phyloP scores from a whole-genome alignment of 2,113 vertebrate species.

The Eulemur rufifrons region DNA sequence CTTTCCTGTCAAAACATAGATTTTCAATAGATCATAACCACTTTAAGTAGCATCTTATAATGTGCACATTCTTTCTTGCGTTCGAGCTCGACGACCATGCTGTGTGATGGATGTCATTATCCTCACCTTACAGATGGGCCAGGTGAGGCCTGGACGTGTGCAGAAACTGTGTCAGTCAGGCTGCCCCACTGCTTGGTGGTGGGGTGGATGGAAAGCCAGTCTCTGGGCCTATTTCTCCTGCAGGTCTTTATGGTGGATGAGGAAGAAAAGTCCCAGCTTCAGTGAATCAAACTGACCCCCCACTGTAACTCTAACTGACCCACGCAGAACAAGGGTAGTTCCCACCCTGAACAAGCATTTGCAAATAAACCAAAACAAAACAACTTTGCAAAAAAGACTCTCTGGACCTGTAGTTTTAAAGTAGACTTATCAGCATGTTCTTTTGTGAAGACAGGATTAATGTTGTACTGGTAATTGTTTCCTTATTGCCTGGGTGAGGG shows the following conservation, averaged over 20 bases:
- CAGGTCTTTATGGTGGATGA: background rate
- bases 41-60: background rate
- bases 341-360: background rate
- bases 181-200: background rate
- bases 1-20: background rate
- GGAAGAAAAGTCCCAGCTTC: background rate
- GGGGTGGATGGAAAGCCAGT: background rate
- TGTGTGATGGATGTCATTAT: background rate
- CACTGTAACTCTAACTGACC: background rate
- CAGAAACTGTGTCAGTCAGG: too few species aligned
- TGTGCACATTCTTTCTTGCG: background rate
- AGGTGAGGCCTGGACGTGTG: background rate
- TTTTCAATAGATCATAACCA: background rate
- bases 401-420: background rate
- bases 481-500: background rate
- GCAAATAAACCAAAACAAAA: background rate
- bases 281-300: background rate
- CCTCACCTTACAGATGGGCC: background rate
- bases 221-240: background rate
- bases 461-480: background rate
- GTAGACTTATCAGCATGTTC: background rate
- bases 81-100: too few species aligned
- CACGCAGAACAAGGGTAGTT: too few species aligned
- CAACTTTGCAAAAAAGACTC: background rate
- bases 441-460: background rate